Base-by-base conservation (phyloP, 2,113 vertebrate species). In the Charadrius vociferus region DNA sequence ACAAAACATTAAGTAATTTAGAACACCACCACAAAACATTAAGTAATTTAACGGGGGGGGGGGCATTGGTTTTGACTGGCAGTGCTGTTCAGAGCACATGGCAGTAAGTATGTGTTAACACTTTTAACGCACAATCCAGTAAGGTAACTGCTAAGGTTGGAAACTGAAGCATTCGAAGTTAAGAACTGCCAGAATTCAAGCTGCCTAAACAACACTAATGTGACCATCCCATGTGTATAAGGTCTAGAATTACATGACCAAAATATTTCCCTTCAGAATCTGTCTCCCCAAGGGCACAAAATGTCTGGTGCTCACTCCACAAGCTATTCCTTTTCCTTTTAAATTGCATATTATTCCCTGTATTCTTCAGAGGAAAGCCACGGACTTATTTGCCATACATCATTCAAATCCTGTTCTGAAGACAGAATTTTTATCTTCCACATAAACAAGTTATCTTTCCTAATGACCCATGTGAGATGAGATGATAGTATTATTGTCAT, bases 401-500 rank as follows among this genome's bases (percentile, higher is more conserved):
- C 92, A 94, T 81, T 92, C 95, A 93, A 82, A 95, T 63, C 36
- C 53, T 81, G 79, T 79, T 87, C 81, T 65, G 43, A 89, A 95
- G 36, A 81, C 61, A 79, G 56, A 88, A 91, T 79, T 95, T 93
- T 94, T 86, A 91, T 79, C 70, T 96, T 53, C 68, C 59, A 71
- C 61, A 85, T 89, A 95, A 97, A 94, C 94, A 94, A 94, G 80
- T 95, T 93, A 85, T 61, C 91, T 73, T 95, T 80, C 81, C 73
- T 96, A 95, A 95, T 79, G 91, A 96, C 45, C 88, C 88, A 75
- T 84, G 86, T 86, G 86, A 94, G 72, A 88, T 24, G 22, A 92
- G 65, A 91, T 32, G 49, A 83, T 55, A 70, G 59, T 27, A 75
- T 45, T 81, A 81, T 37, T 67, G 77, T 58, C 4, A 1, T 34